phyloP scores from a whole-genome alignment of 2,797 vertebrate species.

The Decapterus maruadsi region DNA sequence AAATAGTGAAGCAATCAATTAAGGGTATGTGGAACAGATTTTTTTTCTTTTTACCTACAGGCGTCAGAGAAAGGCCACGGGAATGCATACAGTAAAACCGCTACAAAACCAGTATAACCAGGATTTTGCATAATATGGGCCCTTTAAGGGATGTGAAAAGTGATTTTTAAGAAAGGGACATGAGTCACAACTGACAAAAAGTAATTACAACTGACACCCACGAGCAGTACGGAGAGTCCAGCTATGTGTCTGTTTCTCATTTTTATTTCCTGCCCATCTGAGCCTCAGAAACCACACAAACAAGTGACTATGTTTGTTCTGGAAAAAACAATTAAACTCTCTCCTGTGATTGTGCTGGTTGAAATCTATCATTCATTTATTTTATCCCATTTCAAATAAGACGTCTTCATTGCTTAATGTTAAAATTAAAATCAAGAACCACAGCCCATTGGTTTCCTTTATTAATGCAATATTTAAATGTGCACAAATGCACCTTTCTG shows the following conservation, averaged over 20 bases:
- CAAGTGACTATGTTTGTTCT: constrained; percentile 1
- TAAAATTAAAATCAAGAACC: background rate
- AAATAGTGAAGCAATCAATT: no score
- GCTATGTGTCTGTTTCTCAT: constrained; percentile 21
- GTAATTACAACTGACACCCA: constrained; percentile 26
- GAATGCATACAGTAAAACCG: no score
- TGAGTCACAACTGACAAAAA: constrained; percentile 3
- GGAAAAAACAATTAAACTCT: background rate
- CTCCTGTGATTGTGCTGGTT: background rate
- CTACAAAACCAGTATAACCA: no score
- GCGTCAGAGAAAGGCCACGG: no score
- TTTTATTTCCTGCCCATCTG: constrained; percentile 38
- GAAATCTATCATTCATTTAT: background rate
- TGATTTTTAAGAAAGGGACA: constrained; percentile 5
- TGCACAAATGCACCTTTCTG: constrained; percentile 8
- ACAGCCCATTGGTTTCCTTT: background rate
- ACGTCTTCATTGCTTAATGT: background rate
- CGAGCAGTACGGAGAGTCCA: constrained; percentile 16
- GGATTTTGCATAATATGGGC: no score
- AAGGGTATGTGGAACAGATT: no score
- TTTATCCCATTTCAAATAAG: background rate
- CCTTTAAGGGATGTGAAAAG: background rate
- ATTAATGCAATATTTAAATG: constrained; percentile 12
- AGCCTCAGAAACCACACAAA: background rate
- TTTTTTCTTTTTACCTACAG: no score